phyloP scores from a whole-genome alignment of 2,113 vertebrate species.

The Pachycephala philippinensis region DNA sequence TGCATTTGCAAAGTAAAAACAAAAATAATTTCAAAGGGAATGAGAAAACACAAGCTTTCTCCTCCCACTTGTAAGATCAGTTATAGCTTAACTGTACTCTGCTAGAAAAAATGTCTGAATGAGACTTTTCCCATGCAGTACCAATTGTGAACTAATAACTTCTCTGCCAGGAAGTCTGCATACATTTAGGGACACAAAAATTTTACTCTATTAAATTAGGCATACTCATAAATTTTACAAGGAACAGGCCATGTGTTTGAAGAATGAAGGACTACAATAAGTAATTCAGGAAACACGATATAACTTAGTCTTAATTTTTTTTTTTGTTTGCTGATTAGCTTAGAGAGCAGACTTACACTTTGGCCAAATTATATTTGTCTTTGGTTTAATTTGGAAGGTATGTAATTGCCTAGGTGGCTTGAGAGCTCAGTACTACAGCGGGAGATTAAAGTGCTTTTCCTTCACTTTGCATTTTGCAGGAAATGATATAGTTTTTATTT shows the following conservation, averaged over 20 bases:
- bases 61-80: background rate
- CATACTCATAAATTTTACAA: background rate
- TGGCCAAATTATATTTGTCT: background rate
- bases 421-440: background rate
- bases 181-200: background rate
- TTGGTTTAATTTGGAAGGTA: background rate
- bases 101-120: background rate
- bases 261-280: background rate
- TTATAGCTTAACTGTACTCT: background rate
- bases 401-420: background rate
- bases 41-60: background rate
- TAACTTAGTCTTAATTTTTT: background rate
- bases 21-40: background rate
- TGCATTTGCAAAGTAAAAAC: background rate
- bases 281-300: background rate
- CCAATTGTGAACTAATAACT: background rate
- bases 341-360: background rate
- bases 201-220: background rate
- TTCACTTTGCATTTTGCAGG: background rate
- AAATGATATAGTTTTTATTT: background rate
- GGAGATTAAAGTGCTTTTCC: background rate
- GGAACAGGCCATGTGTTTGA: background rate
- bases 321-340: background rate
- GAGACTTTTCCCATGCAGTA: background rate
- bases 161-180: background rate